These are phyloP conservation scores for Solenopsis fugax DNA, from an alignment of 1,140 invertebrate species.

Conservation along the genomic window DNA sequence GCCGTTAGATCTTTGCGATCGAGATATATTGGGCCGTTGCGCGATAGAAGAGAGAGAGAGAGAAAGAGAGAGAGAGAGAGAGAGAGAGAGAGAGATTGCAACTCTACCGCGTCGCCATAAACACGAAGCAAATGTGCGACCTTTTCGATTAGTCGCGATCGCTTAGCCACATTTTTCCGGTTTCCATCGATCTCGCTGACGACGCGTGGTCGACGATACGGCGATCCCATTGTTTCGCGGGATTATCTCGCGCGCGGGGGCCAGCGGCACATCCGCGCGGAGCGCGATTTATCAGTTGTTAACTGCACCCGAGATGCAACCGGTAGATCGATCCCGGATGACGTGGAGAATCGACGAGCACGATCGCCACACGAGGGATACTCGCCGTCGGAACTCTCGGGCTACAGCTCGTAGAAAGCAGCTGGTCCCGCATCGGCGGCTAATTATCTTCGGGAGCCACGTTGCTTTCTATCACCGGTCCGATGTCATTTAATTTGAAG, in stretches of 20 bases:
- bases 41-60: background rate
- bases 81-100: background rate
- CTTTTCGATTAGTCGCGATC: conserved; percentile 48
- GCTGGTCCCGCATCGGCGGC: conserved; percentile 41
- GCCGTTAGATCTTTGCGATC: conserved; percentile 61
- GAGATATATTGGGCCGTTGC: conserved; percentile 60
- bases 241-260: conserved; percentile 58
- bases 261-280: conserved; percentile 65
- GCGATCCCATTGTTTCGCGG: background rate
- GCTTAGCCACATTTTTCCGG: background rate
- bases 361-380: conserved; percentile 63
- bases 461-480: conserved; percentile 25
- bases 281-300: conserved; percentile 81
- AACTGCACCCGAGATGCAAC: conserved; percentile 77
- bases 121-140: conserved; percentile 40
- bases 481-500: conserved; percentile 11
- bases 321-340: conserved; percentile 66
- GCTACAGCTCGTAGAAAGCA: conserved; percentile 31
- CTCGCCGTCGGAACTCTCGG: conserved; percentile 47
- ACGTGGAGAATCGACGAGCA: conserved; percentile 70
- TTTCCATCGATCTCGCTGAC: background rate
- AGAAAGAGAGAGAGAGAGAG: background rate
- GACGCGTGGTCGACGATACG: background rate
- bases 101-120: background rate
- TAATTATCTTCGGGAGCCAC: conserved; percentile 45